These are phyloP conservation scores for Scatophagus argus DNA, from an alignment of 2,113 vertebrate species.

Conservation along the genomic window DNA sequence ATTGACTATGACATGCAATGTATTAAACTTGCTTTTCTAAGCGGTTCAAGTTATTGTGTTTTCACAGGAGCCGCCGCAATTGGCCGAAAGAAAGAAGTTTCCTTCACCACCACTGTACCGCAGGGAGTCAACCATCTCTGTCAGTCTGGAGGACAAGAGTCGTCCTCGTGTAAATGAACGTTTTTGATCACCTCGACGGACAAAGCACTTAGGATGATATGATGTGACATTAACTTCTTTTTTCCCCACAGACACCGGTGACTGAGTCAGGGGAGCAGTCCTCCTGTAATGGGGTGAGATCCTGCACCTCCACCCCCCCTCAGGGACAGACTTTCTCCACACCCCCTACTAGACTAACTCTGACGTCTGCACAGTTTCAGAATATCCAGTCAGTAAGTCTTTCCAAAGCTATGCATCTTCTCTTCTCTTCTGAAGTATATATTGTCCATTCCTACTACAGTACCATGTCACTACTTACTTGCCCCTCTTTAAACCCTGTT, in stretches of 20 bases:
- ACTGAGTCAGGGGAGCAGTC: constrained; percentile 57
- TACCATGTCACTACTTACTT: background rate
- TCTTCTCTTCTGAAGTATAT: background rate
- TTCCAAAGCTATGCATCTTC: background rate
- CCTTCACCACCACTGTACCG: constrained; percentile 79
- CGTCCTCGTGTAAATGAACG: constrained; percentile 50
- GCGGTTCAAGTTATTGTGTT: background rate
- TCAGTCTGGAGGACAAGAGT: constrained; percentile 69
- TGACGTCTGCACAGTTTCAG: constrained; percentile 87
- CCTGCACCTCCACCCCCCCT: constrained; percentile 62
- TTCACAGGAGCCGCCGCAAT: constrained; percentile 62
- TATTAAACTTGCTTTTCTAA: background rate
- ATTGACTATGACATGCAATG: background rate
- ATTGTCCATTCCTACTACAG: background rate
- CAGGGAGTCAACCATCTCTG: constrained; percentile 63
- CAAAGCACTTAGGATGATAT: too few species aligned
- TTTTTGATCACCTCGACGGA: background rate
- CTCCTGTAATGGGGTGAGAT: constrained; percentile 61
- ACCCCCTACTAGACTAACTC: constrained; percentile 83
- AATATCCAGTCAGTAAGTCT: constrained; percentile 90
- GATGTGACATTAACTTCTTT: background rate
- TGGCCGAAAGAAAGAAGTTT: constrained; percentile 74
- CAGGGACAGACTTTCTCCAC: constrained; percentile 83
- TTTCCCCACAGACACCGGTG: constrained; percentile 63
- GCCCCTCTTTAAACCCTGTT: too few species aligned